Conservation (phyloP, 2,113 vertebrate genomes). For the Lepus timidus region DNA sequence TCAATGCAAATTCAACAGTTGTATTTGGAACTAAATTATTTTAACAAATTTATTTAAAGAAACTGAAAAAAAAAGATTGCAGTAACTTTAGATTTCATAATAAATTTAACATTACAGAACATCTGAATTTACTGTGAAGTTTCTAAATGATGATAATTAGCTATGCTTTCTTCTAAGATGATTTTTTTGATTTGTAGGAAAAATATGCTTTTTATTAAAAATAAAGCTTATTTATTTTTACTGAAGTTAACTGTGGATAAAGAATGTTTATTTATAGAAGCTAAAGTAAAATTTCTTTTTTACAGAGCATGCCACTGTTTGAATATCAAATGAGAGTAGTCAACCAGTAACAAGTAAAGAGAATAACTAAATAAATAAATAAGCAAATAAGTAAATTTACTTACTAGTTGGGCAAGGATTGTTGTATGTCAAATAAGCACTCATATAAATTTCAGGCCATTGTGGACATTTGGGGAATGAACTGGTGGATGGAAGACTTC, state of each 20-base stretch:
- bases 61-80: slow-evolving; percentile 60
- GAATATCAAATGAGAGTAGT: background rate
- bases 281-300: background rate
- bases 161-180: background rate
- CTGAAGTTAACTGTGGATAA: background rate
- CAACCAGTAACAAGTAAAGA: background rate
- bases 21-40: slow-evolving; percentile 94
- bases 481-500: no score
- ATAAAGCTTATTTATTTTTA: background rate
- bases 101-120: background rate
- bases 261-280: background rate
- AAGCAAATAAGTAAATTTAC: background rate
- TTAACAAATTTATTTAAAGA: slow-evolving; percentile 95
- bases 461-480: no score
- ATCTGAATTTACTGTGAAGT: slow-evolving; percentile 12
- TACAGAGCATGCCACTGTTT: background rate
- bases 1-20: slow-evolving; percentile 92
- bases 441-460: background rate
- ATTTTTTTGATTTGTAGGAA: background rate
- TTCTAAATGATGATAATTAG: background rate
- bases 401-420: background rate
- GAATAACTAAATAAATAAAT: background rate
- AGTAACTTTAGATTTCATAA: slow-evolving; percentile 15
- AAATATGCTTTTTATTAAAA: slow-evolving; percentile 9
- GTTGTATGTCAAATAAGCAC: background rate